phyloP scores from a whole-genome alignment of 1,140 invertebrate species.

The Chironomus tepperi region DNA sequence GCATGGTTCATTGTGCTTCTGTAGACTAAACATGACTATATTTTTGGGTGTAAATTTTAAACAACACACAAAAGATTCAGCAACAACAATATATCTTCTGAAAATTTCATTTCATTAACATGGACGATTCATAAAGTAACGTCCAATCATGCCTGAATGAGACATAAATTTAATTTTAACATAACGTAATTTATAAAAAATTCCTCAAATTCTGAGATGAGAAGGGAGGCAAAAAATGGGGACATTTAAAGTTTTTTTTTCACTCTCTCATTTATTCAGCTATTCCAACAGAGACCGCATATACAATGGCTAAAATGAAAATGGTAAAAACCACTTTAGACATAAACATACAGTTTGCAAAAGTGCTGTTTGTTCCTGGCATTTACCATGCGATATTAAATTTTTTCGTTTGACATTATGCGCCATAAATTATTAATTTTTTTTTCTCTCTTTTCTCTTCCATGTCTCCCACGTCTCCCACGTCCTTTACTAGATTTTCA shows the following conservation, averaged over 20 bases:
- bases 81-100: too few relatives aligned
- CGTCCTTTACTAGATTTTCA: neutral
- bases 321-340: conserved; percentile 8
- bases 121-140: too few relatives aligned
- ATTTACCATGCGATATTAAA: conserved; percentile 17
- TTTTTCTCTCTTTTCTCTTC: neutral
- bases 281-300: neutral
- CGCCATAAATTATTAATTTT: conserved; percentile 23
- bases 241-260: neutral
- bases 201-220: neutral
- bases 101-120: too few relatives aligned
- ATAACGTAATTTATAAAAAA: neutral
- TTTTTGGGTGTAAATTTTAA: too few relatives aligned
- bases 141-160: too few relatives aligned
- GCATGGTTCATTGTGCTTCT: too few relatives aligned
- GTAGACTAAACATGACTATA: neutral
- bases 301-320: conserved; percentile 2
- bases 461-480: too few relatives aligned
- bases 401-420: conserved; percentile 20
- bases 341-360: conserved; percentile 1
- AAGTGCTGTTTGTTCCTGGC: conserved; percentile 11
- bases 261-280: too few relatives aligned
- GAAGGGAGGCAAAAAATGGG: neutral
- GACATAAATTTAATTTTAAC: too few relatives aligned
- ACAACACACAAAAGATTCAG: too few relatives aligned